Evolutionary conservation across 2,888 invertebrate genomes (phyloP).

Genomic region (Drosophila tanythrix): DNA sequence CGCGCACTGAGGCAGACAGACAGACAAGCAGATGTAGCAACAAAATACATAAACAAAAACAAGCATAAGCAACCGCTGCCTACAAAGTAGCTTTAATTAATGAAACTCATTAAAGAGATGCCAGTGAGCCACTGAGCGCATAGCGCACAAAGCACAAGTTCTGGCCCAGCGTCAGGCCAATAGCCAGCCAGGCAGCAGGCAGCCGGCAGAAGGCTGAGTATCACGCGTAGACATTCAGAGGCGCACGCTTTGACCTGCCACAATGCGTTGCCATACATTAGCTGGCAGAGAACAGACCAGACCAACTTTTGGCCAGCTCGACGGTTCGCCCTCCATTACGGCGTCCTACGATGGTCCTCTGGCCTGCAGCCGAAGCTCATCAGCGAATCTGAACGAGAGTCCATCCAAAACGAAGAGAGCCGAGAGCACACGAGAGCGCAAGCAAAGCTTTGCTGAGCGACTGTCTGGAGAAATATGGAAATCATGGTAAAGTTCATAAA

Average conservation of each 20-base stretch:
- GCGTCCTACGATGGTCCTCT: constrained; percentile 8
- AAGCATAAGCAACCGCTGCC: constrained; percentile 34
- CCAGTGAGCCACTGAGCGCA: constrained; percentile 33
- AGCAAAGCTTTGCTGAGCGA: constrained; percentile 36
- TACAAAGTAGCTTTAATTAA: constrained; percentile 80
- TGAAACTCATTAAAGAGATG: constrained; percentile 77
- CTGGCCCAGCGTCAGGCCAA: constrained; percentile 32
- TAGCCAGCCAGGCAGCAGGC: neutral
- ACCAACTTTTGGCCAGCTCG: constrained; percentile 31
- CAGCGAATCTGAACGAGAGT: constrained; percentile 29
- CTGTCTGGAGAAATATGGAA: constrained; percentile 31
- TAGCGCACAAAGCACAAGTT: constrained; percentile 11
- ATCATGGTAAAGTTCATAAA: constrained; percentile 7
- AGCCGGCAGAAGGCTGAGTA: constrained; percentile 3
- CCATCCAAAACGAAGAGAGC: constrained; percentile 11
- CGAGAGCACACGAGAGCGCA: constrained; percentile 16
- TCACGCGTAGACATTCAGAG: constrained; percentile 59
- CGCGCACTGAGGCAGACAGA: constrained; percentile 5
- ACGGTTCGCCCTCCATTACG: constrained; percentile 35
- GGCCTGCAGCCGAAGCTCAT: constrained; percentile 31
- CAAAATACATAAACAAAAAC: constrained; percentile 37
- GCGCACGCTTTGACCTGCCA: constrained; percentile 75
- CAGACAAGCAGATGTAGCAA: constrained; percentile 38
- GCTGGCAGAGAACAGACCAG: constrained; percentile 37
- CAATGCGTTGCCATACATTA: constrained; percentile 72